A percentile compares a stretch with the other conserved stretches of the same genome.
Evolutionary conservation across 2,113 vertebrate species (phyloP).

Genomic region (Gobius niger): DNA sequence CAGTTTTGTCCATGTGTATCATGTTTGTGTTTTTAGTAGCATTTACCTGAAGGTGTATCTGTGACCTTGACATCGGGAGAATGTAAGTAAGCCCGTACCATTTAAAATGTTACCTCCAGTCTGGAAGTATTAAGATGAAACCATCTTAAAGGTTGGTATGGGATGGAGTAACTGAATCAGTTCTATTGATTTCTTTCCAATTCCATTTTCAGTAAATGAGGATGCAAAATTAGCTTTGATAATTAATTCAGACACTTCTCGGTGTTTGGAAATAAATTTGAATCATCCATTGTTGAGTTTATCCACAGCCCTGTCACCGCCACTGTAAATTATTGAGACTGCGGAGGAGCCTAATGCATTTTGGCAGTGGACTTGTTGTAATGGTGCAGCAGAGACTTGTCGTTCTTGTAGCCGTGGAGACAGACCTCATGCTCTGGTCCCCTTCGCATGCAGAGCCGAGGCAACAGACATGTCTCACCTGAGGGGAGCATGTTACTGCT

Average conservation of each 20-base stretch:
- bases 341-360: conserved; percentile 67
- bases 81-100: too few relatives aligned
- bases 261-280: conserved; percentile 69
- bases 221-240: conserved; percentile 57
- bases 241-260: conserved; percentile 78
- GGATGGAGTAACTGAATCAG: too few relatives aligned
- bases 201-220: conserved; percentile 68
- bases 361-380: conserved; percentile 55
- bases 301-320: conserved; percentile 52
- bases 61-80: too few relatives aligned
- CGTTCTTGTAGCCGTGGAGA: conserved; percentile 42
- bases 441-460: conserved; percentile 33
- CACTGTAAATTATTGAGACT: conserved; percentile 67
- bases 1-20: too few relatives aligned
- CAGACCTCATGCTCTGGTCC: conserved; percentile 34
- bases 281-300: conserved; percentile 59
- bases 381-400: conserved; percentile 29
- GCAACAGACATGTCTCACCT: conserved; percentile 56
- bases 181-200: conserved; percentile 23
- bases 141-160: too few relatives aligned
- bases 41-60: too few relatives aligned
- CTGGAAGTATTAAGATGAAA: too few relatives aligned
- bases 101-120: too few relatives aligned
- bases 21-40: too few relatives aligned
- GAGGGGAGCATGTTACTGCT: conserved; percentile 55